Percentiles rank a stretch among this genome's conserved stretches.
Conservation (phyloP, 2,113 vertebrate genomes). For the Epinephelus fuscoguttatus region DNA sequence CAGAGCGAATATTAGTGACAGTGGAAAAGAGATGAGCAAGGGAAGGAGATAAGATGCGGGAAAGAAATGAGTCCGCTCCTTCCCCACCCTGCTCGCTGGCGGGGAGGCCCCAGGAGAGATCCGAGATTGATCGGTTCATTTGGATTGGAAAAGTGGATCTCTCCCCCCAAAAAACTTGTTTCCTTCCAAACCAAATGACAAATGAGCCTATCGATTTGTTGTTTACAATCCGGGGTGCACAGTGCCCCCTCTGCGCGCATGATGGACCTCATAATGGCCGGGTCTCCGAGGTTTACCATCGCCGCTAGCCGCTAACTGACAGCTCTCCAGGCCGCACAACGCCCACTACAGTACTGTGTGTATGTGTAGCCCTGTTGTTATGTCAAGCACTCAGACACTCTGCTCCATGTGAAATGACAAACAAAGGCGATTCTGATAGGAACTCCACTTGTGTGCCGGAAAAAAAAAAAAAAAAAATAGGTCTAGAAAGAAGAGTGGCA, state of each 20-base stretch:
- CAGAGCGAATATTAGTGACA: slow-evolving; percentile 56
- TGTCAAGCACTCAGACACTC: slow-evolving; percentile 9
- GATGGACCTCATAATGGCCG: slow-evolving; percentile 80
- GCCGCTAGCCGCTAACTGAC: slow-evolving; percentile 49
- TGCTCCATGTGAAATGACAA: slow-evolving; percentile 16
- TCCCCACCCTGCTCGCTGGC: slow-evolving; percentile 41
- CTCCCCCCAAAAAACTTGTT: slow-evolving; percentile 79
- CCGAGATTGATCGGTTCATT: slow-evolving; percentile 84
- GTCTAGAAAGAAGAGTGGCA: not conserved
- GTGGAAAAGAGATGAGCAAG: slow-evolving; percentile 54
- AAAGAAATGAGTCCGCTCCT: slow-evolving; percentile 46
- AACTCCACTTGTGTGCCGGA: not conserved
- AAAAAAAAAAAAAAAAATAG: not conserved
- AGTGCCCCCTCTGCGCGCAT: slow-evolving; percentile 68
- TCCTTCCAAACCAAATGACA: slow-evolving; percentile 84
- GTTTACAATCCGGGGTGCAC: slow-evolving; percentile 76
- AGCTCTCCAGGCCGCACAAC: slow-evolving; percentile 26
- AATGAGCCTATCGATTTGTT: slow-evolving; percentile 86
- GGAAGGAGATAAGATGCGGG: slow-evolving; percentile 51
- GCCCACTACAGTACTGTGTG: not conserved
- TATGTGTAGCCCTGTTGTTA: slow-evolving; percentile 24
- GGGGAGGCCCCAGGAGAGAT: slow-evolving; percentile 64
- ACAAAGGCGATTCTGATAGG: not conserved
- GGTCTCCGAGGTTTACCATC: slow-evolving; percentile 65
- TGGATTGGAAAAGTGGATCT: slow-evolving; percentile 84